Evolutionary conservation across 2,113 vertebrate species (phyloP).

Genomic region (Tympanuchus pallidicinctus): DNA sequence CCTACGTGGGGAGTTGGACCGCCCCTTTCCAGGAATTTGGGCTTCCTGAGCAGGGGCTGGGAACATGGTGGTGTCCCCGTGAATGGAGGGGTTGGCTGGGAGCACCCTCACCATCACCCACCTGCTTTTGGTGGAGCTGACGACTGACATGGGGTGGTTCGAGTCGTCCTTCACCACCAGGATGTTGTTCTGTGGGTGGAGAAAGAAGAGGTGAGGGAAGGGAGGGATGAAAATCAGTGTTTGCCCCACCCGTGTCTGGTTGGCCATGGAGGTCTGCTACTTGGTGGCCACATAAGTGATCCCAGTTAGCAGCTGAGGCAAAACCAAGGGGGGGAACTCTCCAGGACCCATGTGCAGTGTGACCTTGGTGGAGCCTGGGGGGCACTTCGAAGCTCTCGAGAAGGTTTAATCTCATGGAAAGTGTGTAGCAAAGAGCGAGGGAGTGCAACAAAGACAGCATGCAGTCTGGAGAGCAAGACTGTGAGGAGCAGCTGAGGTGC

Average conservation of each 20-base stretch:
- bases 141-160: constrained; percentile 93
- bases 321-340: neutral
- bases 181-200: constrained; percentile 89
- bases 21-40: neutral
- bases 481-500: neutral
- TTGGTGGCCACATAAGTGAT: neutral
- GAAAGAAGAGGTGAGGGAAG: neutral
- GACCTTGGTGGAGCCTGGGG: neutral
- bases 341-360: neutral
- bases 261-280: rapidly evolving
- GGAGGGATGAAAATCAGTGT: neutral
- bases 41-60: neutral
- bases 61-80: neutral
- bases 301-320: neutral
- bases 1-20: neutral
- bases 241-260: neutral
- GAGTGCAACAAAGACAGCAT: neutral
- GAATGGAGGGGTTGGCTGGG: neutral
- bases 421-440: neutral
- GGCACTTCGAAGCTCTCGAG: neutral
- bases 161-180: constrained; percentile 88
- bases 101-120: constrained; percentile 45
- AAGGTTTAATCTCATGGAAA: neutral
- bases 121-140: constrained; percentile 99
- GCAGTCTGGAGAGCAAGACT: neutral